Evolutionary conservation across 2,888 invertebrate species (phyloP), one percentile per base, ranked within the genome.

Genomic region (Blastobasis lacticolella): DNA sequence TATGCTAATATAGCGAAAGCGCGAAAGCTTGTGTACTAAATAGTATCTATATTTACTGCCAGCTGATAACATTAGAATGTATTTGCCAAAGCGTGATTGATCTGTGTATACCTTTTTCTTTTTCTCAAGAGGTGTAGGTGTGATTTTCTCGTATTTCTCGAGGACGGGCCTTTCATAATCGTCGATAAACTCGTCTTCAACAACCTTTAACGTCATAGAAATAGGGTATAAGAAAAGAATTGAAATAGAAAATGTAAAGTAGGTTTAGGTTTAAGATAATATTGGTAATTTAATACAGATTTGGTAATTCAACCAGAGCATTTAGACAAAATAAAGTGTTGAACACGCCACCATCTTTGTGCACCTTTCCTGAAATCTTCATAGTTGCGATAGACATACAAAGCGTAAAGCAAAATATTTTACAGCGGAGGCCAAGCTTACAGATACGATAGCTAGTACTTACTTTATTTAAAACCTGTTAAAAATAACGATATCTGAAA

Each of bases 141-240:
- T 75, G 48, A 88, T 77, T 75, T 90, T 91, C 73, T 93, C 92
- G 67, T 92, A 93, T 81, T 91, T 92, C 71, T 94, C 94, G 55
- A 94, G 88, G 51, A 91, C 91, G 0, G 94, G 92, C 61, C 94
- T 90, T 66, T 94, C 94, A 74, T 94, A 94, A 83, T 94, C 94
- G 51, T 92, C 92, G 67, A 88, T 66, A 71, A 88, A 87, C 62
- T 88, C 88, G 65, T 81, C 83, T 61, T 78, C 82, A 56, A 64
- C 77, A 58, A 84, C 87, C 87, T 88, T 83, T 63, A 71, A 74
- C 70, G 63, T 65, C 63, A 50, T 66, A 58, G 56, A 6, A 47
- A 45, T 47, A 36, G 42, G 6, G 8, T 40, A 10, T 49, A 45
- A 49, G 9, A 52, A 46, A 48, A 60, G 52, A 55, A 50, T 41